Percentiles rank a stretch among this genome's conserved stretches.
These are phyloP conservation scores for Leptura quadrifasciata DNA, from an alignment of 2,888 invertebrate genomes.

Conservation along the genomic window DNA sequence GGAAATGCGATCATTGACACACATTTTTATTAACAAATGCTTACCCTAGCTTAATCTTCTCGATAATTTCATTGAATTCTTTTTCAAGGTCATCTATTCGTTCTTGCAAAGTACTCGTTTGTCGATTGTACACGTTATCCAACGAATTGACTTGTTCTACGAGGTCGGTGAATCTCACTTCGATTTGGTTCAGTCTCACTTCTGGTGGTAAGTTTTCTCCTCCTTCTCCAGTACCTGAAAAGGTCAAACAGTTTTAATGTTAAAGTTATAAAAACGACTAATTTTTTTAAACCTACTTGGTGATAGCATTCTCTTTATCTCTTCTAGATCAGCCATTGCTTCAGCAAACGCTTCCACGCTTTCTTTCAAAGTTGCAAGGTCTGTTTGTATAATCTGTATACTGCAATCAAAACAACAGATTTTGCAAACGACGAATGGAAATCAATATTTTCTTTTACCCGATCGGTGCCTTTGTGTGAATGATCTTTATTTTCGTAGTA, in stretches of 20 bases:
- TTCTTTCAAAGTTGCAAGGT: not conserved
- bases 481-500: too few species aligned
- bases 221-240: not conserved
- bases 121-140: conserved; percentile 68
- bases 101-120: conserved; percentile 75
- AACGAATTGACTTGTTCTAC: conserved; percentile 66
- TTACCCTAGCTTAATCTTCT: conserved; percentile 58
- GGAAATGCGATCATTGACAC: not conserved
- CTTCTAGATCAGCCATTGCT: conserved; percentile 51
- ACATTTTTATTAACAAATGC: not conserved
- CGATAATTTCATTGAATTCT: conserved; percentile 69
- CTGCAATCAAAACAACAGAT: too few species aligned
- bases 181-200: conserved; percentile 51
- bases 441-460: too few species aligned
- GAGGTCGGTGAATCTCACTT: conserved; percentile 63
- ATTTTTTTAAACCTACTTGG: conserved; percentile 9
- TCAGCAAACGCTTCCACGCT: not conserved
- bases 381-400: too few species aligned
- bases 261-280: too few species aligned
- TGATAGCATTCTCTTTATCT: conserved; percentile 47
- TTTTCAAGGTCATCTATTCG: conserved; percentile 74
- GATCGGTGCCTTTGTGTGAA: too few species aligned
- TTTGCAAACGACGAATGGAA: too few species aligned
- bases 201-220: conserved; percentile 44
- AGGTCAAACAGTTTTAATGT: not conserved